Conservation (phyloP, 2,888 invertebrate species). For the Leptinotarsa tumamoca region DNA sequence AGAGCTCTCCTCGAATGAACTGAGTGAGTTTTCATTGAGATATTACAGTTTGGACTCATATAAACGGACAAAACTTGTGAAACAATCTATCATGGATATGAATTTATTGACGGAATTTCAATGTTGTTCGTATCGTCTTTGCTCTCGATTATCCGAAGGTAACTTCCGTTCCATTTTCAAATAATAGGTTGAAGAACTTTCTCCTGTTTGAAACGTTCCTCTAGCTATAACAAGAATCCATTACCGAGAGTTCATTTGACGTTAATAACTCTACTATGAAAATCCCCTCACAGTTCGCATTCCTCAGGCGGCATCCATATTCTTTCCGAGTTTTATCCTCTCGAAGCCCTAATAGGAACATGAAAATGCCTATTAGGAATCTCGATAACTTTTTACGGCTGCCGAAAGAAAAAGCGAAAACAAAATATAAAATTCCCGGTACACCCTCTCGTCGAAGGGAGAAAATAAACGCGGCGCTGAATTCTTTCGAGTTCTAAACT, state of each 20-base stretch:
- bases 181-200: not conserved
- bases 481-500: not conserved
- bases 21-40: no score
- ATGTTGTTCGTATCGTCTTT: no score
- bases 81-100: no score
- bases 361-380: constrained; percentile 2
- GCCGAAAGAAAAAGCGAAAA: constrained; percentile 1
- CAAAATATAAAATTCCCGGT: constrained; percentile 5
- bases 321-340: not conserved
- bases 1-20: no score
- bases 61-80: no score
- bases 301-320: not conserved
- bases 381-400: constrained; percentile 9
- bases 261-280: not conserved
- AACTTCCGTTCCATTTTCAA: not conserved
- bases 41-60: no score
- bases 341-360: constrained; percentile 4
- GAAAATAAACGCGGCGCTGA: not conserved
- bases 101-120: no score
- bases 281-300: not conserved
- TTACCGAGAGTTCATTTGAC: not conserved
- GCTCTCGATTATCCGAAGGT: no score
- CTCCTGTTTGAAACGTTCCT: not conserved
- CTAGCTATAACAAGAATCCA: not conserved
- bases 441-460: not conserved